These are phyloP conservation scores for Solea senegalensis DNA, from an alignment of 2,113 vertebrate genomes.

Conservation along the genomic window DNA sequence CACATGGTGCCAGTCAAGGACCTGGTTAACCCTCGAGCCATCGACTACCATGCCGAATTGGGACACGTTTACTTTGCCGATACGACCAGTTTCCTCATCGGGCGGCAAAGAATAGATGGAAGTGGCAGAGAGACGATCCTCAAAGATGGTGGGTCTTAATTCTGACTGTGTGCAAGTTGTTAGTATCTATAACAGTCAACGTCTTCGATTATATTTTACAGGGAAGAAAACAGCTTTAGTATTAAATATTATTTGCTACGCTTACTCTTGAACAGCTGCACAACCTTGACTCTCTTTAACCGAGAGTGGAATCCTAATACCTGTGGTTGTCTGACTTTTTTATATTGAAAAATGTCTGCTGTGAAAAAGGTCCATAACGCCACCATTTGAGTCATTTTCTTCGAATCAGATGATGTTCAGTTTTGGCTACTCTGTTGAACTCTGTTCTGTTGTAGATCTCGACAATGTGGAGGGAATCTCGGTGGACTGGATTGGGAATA, in stretches of 20 bases:
- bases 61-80: constrained; percentile 98
- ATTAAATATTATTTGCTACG: too few relatives aligned
- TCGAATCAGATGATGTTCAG: background rate
- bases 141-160: constrained; percentile 87
- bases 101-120: constrained; percentile 94
- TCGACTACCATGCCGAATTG: constrained; percentile 93
- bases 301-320: too few relatives aligned
- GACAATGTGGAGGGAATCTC: constrained; percentile 99
- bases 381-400: too few relatives aligned
- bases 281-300: too few relatives aligned
- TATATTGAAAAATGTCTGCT: too few relatives aligned
- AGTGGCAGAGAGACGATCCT: constrained; percentile 92
- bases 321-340: too few relatives aligned
- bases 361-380: too few relatives aligned
- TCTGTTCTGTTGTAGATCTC: constrained; percentile 82
- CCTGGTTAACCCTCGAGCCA: constrained; percentile 94
- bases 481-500: constrained; percentile 98
- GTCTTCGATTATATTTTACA: too few relatives aligned
- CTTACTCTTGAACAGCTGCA: too few relatives aligned
- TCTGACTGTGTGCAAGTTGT: too few relatives aligned
- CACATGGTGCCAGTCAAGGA: constrained; percentile 96
- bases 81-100: constrained; percentile 97
- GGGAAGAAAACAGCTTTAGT: too few relatives aligned
- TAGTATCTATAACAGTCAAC: too few relatives aligned
- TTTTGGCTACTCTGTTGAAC: background rate